Evolutionary conservation across 1,140 invertebrate species (phyloP).

Genomic region (Camponotus pennsylvanicus): DNA sequence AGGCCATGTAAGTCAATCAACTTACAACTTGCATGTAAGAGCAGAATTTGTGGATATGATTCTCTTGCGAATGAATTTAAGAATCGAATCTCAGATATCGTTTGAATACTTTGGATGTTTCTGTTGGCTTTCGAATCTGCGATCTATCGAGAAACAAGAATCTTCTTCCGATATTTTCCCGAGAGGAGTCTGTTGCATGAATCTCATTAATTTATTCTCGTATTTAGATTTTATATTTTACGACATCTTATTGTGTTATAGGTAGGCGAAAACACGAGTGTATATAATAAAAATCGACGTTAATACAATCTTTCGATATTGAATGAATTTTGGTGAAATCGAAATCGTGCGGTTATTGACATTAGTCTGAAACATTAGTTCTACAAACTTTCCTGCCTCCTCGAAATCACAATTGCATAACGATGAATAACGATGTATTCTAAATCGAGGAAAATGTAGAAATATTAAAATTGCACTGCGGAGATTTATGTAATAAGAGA

Average conservation of each 20-base stretch:
- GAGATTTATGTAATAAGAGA: constrained; percentile 35
- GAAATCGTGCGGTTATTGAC: background rate
- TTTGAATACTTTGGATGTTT: background rate
- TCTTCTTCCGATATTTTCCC: background rate
- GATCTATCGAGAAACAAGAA: background rate
- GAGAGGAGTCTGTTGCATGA: constrained; percentile 12
- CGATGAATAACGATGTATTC: too few species aligned
- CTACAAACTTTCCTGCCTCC: background rate
- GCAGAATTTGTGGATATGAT: background rate
- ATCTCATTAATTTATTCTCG: constrained; percentile 51
- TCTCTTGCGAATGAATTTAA: too few species aligned
- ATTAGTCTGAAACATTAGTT: background rate
- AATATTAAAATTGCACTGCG: background rate
- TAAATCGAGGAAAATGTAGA: background rate
- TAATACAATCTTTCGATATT: background rate
- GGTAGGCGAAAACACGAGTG: background rate
- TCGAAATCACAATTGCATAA: background rate
- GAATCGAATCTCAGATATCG: background rate
- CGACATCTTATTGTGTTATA: constrained; percentile 7
- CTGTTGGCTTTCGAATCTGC: too few species aligned
- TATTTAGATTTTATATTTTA: constrained; percentile 16
- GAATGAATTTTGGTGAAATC: background rate
- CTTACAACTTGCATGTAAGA: background rate
- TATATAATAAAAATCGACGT: background rate
- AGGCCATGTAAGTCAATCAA: too few species aligned